Evolutionary conservation across 2,888 invertebrate genomes (phyloP), one percentile per base, ranked within the genome.

Genomic region (Xestia sexstrigata): DNA sequence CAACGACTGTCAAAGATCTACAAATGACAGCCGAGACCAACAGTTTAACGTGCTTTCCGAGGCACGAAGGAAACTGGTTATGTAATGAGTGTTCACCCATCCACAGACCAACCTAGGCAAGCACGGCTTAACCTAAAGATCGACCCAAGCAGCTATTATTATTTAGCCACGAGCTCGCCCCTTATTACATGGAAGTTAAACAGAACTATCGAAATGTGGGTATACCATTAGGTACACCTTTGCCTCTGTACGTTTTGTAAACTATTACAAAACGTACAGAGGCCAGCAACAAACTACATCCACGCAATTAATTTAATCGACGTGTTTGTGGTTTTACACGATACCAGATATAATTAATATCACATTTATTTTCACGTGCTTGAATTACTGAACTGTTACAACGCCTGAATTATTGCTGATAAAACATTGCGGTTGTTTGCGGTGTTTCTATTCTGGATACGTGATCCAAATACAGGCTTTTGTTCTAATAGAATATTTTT

Each of bases 321-420:
- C 78, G 81, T 67, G 71, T 79, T 84, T 78, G 85, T 74, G 89
- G 89, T 85, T 82, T 79, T 62, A 82, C 74, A 70, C 77, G 70
- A 74, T 76, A 83, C 52, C 83, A 79, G 39, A 79, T 85, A 87
- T 80, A 79, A 85, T 88, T 83, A 81, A 81, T 81, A 76, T 76
- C 55, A 78, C 77, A 84, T 88, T 84, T 79, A 81, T 82, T 87
- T 85, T 72, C 70, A 76, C 42, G 72, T 72, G 82, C 79, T 78
- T 81, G 72, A 76, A 88, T 83, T 84, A 85, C 77, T 86, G 78
- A 76, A 88, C 79, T 80, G 76, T 76, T 76, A 70, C 76, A 79
- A 74, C 39, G 68, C 73, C 73, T 85, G 81, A 81, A 79, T 87
- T 87, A 83, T 83, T 79, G 60, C 76, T 78, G 83, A 70, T 85